These are phyloP conservation scores for Elaeidobius kamerunicus DNA, from an alignment of 2,888 invertebrate species.

Conservation along the genomic window DNA sequence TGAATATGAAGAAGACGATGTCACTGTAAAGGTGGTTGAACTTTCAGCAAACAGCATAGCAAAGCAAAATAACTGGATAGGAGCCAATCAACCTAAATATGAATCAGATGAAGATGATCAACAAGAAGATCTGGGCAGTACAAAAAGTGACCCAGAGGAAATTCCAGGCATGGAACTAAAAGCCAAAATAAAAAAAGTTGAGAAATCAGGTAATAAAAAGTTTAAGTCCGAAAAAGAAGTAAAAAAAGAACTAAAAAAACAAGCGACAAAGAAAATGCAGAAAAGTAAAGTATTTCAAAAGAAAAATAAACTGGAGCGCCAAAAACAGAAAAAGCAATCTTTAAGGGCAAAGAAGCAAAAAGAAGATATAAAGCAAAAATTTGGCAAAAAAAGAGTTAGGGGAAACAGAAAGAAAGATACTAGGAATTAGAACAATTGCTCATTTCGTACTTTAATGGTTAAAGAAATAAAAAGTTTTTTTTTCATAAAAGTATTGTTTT, in stretches of 20 bases:
- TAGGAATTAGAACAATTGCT: too few relatives aligned
- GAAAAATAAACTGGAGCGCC: conserved; percentile 68
- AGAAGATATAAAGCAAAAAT: conserved; percentile 9
- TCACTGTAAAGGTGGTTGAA: conserved; percentile 75
- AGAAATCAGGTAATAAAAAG: conserved; percentile 41
- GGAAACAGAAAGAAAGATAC: conserved; percentile 7
- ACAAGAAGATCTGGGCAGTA: conserved; percentile 40
- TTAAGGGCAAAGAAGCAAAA: conserved; percentile 49
- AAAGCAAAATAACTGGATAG: conserved; percentile 69
- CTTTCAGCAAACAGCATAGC: conserved; percentile 67
- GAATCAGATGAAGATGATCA: conserved; percentile 41
- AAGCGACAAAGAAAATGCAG: conserved; percentile 69
- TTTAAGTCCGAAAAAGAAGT: conserved; percentile 63
- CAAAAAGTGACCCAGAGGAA: conserved; percentile 40
- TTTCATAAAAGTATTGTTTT: too few relatives aligned
- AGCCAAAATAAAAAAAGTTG: conserved; percentile 32
- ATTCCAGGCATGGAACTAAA: conserved; percentile 51
- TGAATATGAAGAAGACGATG: conserved; percentile 74
- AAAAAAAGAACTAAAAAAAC: conserved; percentile 65
- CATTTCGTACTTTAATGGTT: too few relatives aligned
- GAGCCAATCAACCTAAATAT: conserved; percentile 59
- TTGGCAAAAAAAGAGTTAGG: conserved; percentile 17
- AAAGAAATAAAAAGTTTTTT: too few relatives aligned
- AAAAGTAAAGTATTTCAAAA: conserved; percentile 75
- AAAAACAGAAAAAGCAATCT: conserved; percentile 67